Conservation (phyloP, 2,797 vertebrate genomes). For the Halcyon badia region DNA sequence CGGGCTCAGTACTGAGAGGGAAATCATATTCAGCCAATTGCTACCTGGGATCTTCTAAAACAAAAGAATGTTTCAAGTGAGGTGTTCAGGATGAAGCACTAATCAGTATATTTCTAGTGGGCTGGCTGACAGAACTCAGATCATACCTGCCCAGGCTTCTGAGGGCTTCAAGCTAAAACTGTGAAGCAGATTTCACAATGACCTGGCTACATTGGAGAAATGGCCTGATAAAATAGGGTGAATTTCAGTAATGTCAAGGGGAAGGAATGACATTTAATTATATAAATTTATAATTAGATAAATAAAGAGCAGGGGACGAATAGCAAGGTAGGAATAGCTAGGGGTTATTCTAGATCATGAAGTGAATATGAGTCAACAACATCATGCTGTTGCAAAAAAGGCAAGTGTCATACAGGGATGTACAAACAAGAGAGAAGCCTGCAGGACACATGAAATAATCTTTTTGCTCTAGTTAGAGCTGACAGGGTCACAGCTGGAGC, state of each 20-base stretch:
- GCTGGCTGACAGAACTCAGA: background rate
- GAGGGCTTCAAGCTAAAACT: background rate
- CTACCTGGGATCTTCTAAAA: background rate
- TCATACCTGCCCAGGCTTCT: background rate
- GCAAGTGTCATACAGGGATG: background rate
- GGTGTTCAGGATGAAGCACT: background rate
- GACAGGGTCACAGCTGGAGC: background rate
- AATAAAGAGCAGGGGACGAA: background rate
- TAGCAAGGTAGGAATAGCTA: background rate
- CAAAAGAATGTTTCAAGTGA: background rate
- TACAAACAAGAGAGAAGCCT: constrained; percentile 10
- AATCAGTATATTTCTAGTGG: background rate
- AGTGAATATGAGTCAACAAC: constrained; percentile 7
- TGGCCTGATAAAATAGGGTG: background rate
- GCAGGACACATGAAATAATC: background rate
- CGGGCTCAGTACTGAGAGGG: background rate
- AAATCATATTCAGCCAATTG: background rate
- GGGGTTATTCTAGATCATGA: background rate
- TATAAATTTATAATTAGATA: background rate
- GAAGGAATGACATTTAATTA: background rate
- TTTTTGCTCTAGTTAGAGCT: background rate
- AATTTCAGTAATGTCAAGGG: background rate
- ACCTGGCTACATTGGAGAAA: background rate
- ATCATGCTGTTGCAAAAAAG: constrained; percentile 3
- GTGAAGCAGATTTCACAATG: background rate